Base-by-base conservation (phyloP, 2,113 vertebrate genomes). In the Pitta sordida region DNA sequence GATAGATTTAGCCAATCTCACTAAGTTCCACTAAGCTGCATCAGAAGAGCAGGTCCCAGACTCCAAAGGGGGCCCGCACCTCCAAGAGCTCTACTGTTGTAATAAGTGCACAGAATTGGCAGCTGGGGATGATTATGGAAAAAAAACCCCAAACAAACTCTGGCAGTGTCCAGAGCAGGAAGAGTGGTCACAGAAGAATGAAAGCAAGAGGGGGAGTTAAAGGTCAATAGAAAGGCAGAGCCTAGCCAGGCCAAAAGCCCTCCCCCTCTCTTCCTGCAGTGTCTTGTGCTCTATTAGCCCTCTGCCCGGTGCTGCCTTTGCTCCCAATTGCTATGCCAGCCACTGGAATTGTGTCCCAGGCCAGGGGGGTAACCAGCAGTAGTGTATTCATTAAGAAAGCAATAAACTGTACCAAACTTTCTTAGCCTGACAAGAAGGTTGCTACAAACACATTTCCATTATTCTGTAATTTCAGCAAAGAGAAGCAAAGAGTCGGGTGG, bases 11-110 rank as follows among this genome's bases (percentile, higher is more conserved):
- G 58, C 21, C 21, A 6, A 65, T 51, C 34, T 23, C 41, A 5
- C 20, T 0, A 0, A 60, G 73, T 19, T 23, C 3, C 13, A 3
- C 73, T 4, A 26, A 34, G 74, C 81, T 65, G 2, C 24, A 15
- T 2, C 22, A n/a, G 36, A 18, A 22, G 44, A 58, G 64, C 5
- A 0, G 51, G 60, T 18, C 5, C 1, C 0, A 1, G 75, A 24
- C 5, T 14, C 67, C 71, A 29, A 52, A 39, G 51, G 7, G 37
- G 37, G 21, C 41, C 15, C 8, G 14, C 37, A 29, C 4, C 32
- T 17, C 10, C 68, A 2, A 12, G 10, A 32, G 52, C 20, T 18
- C 62, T 20, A 43, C 15, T 1, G 14, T 3, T 4, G 7, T 3
- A 23, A 16, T 5, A 29, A 60, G 0, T 32, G 59, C 44, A 23